Evolutionary conservation across 2,113 vertebrate genomes (phyloP).

Genomic region (Corythaeola cristata): DNA sequence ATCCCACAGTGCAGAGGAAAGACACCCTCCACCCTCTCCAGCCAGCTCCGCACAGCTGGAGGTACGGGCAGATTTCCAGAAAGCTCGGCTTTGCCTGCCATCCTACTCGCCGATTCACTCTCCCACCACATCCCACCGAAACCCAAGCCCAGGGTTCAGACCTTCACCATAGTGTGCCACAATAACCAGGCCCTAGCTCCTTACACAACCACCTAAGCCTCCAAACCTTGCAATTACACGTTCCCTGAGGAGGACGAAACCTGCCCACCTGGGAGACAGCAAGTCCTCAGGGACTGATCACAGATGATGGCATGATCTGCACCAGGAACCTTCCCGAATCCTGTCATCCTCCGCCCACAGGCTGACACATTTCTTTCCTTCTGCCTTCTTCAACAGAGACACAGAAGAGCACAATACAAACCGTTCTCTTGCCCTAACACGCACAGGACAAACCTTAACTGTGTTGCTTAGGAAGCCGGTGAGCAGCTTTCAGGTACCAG

Average conservation of each 20-base stretch:
- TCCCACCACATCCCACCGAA: background rate
- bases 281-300: background rate
- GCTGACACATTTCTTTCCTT: slow-evolving; percentile 40
- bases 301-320: background rate
- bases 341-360: slow-evolving; percentile 44
- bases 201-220: background rate
- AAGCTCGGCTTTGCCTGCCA: background rate
- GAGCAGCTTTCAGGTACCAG: background rate
- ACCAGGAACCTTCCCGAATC: slow-evolving; percentile 35
- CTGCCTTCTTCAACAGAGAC: slow-evolving; percentile 4
- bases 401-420: background rate
- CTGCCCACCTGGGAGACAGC: background rate
- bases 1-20: background rate
- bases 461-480: background rate
- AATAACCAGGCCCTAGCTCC: background rate
- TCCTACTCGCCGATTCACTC: background rate
- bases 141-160: background rate
- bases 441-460: background rate
- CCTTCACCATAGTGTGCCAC: accelerated
- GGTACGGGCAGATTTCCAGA: background rate
- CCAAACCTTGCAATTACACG: background rate
- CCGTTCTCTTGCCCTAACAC: background rate
- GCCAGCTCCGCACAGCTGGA: background rate
- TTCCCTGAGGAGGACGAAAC: background rate
- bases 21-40: background rate